A percentile compares a stretch with the other conserved stretches of the same genome.
These are phyloP conservation scores for Actinemys pallida DNA, from an alignment of 2,113 vertebrate genomes.

Conservation along the genomic window DNA sequence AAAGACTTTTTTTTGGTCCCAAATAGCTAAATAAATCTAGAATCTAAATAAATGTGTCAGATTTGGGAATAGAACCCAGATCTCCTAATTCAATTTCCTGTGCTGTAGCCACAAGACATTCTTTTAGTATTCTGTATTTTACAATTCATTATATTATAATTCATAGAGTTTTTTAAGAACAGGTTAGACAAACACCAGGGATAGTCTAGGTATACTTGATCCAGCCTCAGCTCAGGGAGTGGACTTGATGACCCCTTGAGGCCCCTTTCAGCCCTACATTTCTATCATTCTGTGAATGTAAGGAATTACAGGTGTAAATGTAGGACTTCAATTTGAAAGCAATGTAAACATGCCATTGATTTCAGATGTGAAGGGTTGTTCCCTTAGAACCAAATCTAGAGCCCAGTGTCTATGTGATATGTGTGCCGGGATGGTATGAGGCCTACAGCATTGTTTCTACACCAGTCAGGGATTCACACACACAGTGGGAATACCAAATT, in stretches of 20 bases:
- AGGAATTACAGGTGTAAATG: not conserved
- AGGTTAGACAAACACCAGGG: too few relatives aligned
- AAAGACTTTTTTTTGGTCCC: not conserved
- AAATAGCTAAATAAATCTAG: not conserved
- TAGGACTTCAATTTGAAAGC: not conserved
- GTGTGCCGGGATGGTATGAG: not conserved
- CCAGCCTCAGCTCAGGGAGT: too few relatives aligned
- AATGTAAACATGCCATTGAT: not conserved
- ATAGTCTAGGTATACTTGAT: too few relatives aligned
- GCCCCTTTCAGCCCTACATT: too few relatives aligned
- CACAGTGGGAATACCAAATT: not conserved
- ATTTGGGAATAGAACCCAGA: not conserved
- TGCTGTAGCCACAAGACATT: not conserved
- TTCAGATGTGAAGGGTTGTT: constrained; percentile 12
- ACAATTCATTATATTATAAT: not conserved
- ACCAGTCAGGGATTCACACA: not conserved
- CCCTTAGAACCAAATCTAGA: not conserved
- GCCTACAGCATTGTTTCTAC: not conserved
- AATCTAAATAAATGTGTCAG: not conserved
- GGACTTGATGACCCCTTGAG: too few relatives aligned
- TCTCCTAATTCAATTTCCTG: not conserved
- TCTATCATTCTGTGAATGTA: too few relatives aligned
- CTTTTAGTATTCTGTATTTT: constrained; percentile 7
- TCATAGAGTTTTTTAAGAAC: not conserved
- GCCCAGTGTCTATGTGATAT: not conserved